Conservation (phyloP, 2,113 vertebrate species). For the Entelurus aequoreus region DNA sequence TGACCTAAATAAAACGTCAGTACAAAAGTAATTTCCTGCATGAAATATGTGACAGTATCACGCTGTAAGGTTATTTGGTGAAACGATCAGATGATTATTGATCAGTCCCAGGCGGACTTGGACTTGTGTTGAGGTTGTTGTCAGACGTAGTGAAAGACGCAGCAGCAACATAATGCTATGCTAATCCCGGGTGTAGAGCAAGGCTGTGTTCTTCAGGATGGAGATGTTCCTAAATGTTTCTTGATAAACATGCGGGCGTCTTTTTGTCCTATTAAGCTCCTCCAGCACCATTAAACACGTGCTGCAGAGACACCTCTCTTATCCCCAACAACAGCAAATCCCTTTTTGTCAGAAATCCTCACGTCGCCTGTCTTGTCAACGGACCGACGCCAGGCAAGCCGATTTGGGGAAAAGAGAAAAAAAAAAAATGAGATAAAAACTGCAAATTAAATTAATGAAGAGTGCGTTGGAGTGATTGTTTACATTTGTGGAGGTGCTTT, state of each 20-base stretch:
- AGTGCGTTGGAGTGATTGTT: not conserved
- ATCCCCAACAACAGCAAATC: slow-evolving; percentile 15
- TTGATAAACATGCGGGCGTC: slow-evolving; percentile 2
- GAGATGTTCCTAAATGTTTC: slow-evolving; percentile 8
- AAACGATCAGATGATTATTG: too few relatives aligned
- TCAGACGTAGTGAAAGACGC: too few relatives aligned
- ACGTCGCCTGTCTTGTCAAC: slow-evolving; percentile 9
- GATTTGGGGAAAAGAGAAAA: not conserved
- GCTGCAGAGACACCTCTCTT: slow-evolving; percentile 8
- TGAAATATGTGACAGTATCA: too few relatives aligned
- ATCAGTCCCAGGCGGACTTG: too few relatives aligned
- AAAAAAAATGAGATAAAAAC: not conserved
- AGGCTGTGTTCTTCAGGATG: slow-evolving; percentile 1
- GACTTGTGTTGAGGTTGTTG: too few relatives aligned
- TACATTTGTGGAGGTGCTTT: not conserved
- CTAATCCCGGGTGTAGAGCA: slow-evolving; percentile 9
- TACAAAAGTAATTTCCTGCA: too few relatives aligned
- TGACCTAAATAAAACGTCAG: too few relatives aligned
- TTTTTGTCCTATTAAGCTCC: slow-evolving; percentile 12
- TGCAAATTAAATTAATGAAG: slow-evolving; percentile 1
- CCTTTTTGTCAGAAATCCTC: slow-evolving; percentile 14
- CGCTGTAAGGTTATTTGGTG: too few relatives aligned
- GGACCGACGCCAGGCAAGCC: not conserved
- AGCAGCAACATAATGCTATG: not conserved
- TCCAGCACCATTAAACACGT: slow-evolving; percentile 10